Evolutionary conservation across 2,113 vertebrate species (phyloP), one percentile per base, ranked within the genome.

Genomic region (Edolisoma coerulescens): DNA sequence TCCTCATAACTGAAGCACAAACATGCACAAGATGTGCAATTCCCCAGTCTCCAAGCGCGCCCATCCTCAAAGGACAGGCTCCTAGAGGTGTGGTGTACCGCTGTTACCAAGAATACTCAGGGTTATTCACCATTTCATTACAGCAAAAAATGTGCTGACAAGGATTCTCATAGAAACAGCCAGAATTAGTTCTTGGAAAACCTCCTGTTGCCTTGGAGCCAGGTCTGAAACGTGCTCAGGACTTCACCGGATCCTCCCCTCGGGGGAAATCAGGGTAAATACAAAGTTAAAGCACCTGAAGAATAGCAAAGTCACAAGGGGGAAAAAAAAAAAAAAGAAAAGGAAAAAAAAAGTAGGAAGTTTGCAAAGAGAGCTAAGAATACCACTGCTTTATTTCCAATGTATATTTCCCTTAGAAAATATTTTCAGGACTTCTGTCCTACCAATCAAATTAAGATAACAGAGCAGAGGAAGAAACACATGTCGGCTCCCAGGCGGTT

Each of bases 121-220:
- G 13, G 74, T 89, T 91, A 56, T 85, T 96, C 88, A 63, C 71
- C 8, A 5, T 39, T 87, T 63, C 89, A 95, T 92, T 75, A 76
- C 57, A 33, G 74, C 0, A 5, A 69, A 84, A 91, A 84, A 92
- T 35, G 50, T 82, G 95, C 95, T 95, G 95, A 96, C 80, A 71
- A 59, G 37, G 77, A 24, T 33, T 75, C 86, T 68, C 69, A 75
- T 2, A 63, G 56, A 95, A 95, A 95, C 47, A 10, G 64, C 13
- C 94, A 89, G 81, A 94, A 95, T 84, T 68, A 82, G 77, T 86
- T 94, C 87, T 56, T 96, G 91, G 94, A 97, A 88, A 95, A 87
- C 47, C 89, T 96, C 68, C 92, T 93, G 85, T 14, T 81, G 54
- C 91, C 87, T 87, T 49, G 65, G 39, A 91, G 59, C 47, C 84